Evolutionary conservation across 2,797 vertebrate genomes (phyloP), one percentile per base, ranked within the genome.

Genomic region (Tangara arthus): DNA sequence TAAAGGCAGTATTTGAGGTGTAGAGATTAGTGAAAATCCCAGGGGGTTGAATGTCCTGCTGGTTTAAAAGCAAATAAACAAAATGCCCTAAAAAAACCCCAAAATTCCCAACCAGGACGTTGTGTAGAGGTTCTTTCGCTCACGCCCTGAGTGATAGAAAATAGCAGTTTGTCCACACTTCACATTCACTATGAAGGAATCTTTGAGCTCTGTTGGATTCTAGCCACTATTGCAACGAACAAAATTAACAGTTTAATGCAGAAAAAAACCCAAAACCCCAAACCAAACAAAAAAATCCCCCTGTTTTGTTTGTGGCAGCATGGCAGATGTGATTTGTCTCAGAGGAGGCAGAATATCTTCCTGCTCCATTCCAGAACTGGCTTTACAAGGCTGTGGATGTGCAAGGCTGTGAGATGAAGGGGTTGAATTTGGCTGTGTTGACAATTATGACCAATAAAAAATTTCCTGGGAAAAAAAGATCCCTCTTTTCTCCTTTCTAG

Each of bases 21-120:
- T 27, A 78, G 39, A 34, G 27, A 30, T 35, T 0, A 55, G 20
- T 47, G 70, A 50, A 70, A 68, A 72, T 14, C 20, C 7, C 16
- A 3, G 20, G 23, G 10, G 19, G 19, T 13, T 85, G 17, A 18
- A n/a, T 49, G 22, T 30, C 26, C 19, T 12, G 2, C 37, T 71
- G 53, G 22, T 39, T 72, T 89, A 53, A 84, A 77, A 78, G 5
- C 30, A 71, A 83, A 32, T n/a, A 85, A 64, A 47, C 1, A 35
- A 81, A 64, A 30, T 66, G 5, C 8, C 6, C 39, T 26, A 7
- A 57, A 60, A 13, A 3, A 0, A 0, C 1, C 8, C 22, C 30
- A 14, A 16, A 85, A 78, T 26, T 64, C 34, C 50, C 41, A 60
- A 18, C 13, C 57, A 78, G 6, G 53, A 64, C 15, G 19, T 68